Evolutionary conservation across 1,140 invertebrate species (phyloP).

Genomic region (Cataglyphis hispanica): DNA sequence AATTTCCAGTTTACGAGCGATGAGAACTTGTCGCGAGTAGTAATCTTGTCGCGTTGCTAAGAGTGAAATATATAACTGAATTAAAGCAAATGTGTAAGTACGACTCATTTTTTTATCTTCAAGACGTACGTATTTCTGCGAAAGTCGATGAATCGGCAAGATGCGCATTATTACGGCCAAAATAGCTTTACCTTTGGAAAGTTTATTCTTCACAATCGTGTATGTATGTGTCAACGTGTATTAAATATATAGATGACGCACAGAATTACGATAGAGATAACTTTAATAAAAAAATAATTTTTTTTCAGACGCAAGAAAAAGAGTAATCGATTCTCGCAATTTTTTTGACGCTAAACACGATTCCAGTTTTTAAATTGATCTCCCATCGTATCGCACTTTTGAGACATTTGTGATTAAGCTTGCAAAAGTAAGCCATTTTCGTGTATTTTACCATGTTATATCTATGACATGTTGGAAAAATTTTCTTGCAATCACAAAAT

Average conservation of each 20-base stretch:
- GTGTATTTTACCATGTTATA: too few relatives aligned
- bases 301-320: too few relatives aligned
- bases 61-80: conserved; percentile 13
- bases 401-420: too few relatives aligned
- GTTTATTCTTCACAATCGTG: not conserved
- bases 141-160: conserved; percentile 23
- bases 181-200: not conserved
- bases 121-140: not conserved
- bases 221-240: not conserved
- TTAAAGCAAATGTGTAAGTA: conserved; percentile 6
- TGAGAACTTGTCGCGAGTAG: conserved; percentile 18
- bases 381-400: too few relatives aligned
- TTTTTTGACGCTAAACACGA: too few relatives aligned
- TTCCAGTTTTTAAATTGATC: too few relatives aligned
- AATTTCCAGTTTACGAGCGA: conserved; percentile 47
- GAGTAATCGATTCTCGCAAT: too few relatives aligned
- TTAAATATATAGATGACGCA: not conserved
- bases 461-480: too few relatives aligned
- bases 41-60: conserved; percentile 26
- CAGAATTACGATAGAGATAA: not conserved
- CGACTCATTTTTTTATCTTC: not conserved
- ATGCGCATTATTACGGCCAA: not conserved
- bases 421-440: too few relatives aligned
- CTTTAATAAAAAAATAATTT: not conserved
- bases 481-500: too few relatives aligned